Conservation (phyloP, 2,888 invertebrate species). For the Coronaproctus castanopsis region DNA sequence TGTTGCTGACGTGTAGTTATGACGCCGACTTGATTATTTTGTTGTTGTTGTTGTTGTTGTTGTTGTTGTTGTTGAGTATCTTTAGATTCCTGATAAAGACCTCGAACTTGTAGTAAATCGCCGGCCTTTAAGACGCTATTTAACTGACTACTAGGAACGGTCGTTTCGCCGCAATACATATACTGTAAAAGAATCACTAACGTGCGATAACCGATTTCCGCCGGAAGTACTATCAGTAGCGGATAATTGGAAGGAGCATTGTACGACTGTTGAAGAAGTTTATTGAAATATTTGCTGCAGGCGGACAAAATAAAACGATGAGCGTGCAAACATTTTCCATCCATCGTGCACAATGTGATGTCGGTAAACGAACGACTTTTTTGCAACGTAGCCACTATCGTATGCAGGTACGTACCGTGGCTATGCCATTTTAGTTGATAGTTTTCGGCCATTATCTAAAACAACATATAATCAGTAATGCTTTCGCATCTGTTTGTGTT, state of each 20-base stretch:
- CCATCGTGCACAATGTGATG: conserved; percentile 55
- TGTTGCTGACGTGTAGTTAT: background rate
- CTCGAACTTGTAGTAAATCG: conserved; percentile 58
- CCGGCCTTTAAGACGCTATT: conserved; percentile 63
- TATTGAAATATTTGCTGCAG: conserved; percentile 46
- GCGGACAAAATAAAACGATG: conserved; percentile 69
- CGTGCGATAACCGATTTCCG: conserved; percentile 58
- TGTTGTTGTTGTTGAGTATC: conserved; percentile 22
- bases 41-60: background rate
- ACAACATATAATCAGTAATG: conserved; percentile 1
- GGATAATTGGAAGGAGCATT: conserved; percentile 22
- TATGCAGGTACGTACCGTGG: conserved; percentile 59
- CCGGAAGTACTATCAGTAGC: conserved; percentile 49
- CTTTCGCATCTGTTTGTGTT: background rate
- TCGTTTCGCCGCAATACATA: conserved; percentile 68
- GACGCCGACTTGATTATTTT: no score
- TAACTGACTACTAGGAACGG: conserved; percentile 64
- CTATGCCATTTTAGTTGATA: conserved; percentile 80
- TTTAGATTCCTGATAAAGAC: conserved; percentile 50
- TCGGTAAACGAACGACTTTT: conserved; percentile 65
- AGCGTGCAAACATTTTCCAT: conserved; percentile 59
- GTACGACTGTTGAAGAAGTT: conserved; percentile 29
- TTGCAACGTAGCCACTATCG: conserved; percentile 54
- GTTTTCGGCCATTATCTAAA: conserved; percentile 37
- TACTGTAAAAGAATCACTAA: conserved; percentile 63